Percentiles rank a stretch among this genome's conserved stretches.
These are phyloP conservation scores for Paramormyrops hopkinsi DNA, from an alignment of 2,797 vertebrate genomes.

Conservation along the genomic window DNA sequence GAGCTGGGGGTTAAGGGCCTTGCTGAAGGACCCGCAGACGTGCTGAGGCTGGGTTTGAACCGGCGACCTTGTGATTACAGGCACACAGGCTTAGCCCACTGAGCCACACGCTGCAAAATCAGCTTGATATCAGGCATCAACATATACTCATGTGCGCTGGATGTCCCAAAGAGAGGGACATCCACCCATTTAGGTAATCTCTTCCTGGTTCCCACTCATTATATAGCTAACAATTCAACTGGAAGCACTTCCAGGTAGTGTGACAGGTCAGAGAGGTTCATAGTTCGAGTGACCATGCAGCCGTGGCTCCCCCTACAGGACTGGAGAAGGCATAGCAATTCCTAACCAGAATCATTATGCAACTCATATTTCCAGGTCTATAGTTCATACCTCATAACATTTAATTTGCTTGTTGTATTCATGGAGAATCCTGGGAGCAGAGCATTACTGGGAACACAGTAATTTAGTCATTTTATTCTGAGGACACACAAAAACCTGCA, in stretches of 20 bases:
- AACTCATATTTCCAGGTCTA: not conserved
- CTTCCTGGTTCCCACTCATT: not conserved
- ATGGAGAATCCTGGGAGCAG: not conserved
- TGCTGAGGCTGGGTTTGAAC: too few relatives aligned
- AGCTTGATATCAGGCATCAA: not conserved
- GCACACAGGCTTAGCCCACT: too few relatives aligned
- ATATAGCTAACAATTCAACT: not conserved
- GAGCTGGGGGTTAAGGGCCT: too few relatives aligned
- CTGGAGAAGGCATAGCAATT: not conserved
- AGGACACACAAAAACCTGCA: not conserved
- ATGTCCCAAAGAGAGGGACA: not conserved
- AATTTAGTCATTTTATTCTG: not conserved
- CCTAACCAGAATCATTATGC: not conserved
- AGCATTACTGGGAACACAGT: not conserved
- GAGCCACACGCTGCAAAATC: not conserved
- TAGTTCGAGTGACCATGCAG: not conserved
- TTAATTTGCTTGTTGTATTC: not conserved
- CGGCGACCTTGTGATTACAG: too few relatives aligned
- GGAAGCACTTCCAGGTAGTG: not conserved
- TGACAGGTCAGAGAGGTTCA: not conserved
- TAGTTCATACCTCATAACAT: not conserved
- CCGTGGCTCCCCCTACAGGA: not conserved
- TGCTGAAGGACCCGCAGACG: too few relatives aligned
- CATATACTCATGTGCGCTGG: not conserved
- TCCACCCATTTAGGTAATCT: not conserved